phyloP scores from a whole-genome alignment of 2,797 vertebrate genomes.

The Erethizon dorsatum region DNA sequence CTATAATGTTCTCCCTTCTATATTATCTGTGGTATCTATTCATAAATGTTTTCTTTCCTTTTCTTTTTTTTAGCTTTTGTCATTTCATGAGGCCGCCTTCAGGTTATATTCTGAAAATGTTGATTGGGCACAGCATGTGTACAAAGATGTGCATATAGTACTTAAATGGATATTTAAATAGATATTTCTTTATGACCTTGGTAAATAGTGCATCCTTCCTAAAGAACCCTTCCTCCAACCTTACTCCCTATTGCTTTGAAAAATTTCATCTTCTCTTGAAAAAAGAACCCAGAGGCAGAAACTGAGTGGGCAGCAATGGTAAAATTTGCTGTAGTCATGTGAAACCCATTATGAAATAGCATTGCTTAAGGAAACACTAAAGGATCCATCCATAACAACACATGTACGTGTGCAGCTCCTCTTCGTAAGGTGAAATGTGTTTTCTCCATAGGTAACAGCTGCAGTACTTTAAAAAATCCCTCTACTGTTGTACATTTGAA shows the following conservation, averaged over 20 bases:
- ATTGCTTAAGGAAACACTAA: slow-evolving; percentile 80
- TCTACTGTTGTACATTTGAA: slow-evolving; percentile 68
- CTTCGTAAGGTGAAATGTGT: slow-evolving; percentile 82
- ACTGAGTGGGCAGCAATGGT: slow-evolving; percentile 83
- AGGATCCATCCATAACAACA: slow-evolving; percentile 72
- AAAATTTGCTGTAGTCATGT: slow-evolving; percentile 81
- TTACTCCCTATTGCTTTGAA: not conserved
- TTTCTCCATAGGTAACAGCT: slow-evolving; percentile 85
- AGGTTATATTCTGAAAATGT: slow-evolving; percentile 47
- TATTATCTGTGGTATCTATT: slow-evolving; percentile 10
- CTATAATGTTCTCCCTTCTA: not conserved
- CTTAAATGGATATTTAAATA: slow-evolving; percentile 66
- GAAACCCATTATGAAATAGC: slow-evolving; percentile 82
- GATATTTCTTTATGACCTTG: slow-evolving; percentile 65
- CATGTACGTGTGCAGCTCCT: slow-evolving; percentile 69
- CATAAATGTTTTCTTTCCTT: not conserved
- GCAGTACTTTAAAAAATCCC: slow-evolving; percentile 73
- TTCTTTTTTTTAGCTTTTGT: slow-evolving; percentile 34
- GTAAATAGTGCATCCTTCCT: slow-evolving; percentile 59
- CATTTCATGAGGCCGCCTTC: slow-evolving; percentile 47
- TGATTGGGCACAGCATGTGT: slow-evolving; percentile 21
- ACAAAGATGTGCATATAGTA: not conserved
- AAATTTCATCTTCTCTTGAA: slow-evolving; percentile 16
- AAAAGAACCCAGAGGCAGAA: slow-evolving; percentile 87
- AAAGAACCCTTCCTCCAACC: not conserved